Evolutionary conservation across 2,113 vertebrate genomes (phyloP).

Genomic region (Origma solitaria): DNA sequence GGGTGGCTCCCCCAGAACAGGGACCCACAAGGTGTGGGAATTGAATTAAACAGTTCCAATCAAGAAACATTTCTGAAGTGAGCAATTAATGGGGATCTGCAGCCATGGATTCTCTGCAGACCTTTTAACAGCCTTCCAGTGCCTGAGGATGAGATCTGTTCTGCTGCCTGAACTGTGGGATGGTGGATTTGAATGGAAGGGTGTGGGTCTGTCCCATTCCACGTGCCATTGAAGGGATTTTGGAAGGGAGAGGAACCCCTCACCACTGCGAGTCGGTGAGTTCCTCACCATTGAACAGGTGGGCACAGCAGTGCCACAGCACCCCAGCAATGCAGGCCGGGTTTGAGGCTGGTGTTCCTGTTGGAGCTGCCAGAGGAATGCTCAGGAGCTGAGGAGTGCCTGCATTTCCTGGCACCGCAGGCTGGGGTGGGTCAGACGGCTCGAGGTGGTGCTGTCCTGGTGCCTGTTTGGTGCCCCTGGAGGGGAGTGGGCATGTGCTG

Average conservation of each 20-base stretch:
- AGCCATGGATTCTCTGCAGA: background rate
- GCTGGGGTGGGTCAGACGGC: background rate
- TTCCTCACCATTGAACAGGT: background rate
- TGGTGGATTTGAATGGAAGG: background rate
- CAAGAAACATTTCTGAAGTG: background rate
- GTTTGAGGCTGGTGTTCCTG: background rate
- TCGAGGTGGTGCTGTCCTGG: too few species aligned
- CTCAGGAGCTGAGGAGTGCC: background rate
- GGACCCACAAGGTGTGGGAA: background rate
- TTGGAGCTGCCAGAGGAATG: background rate
- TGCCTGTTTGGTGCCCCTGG: background rate
- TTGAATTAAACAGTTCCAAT: background rate
- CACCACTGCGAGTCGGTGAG: background rate
- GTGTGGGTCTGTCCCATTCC: background rate
- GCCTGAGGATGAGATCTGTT: background rate
- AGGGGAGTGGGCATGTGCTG: background rate
- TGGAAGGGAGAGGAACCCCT: background rate
- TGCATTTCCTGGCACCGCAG: background rate
- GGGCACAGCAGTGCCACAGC: background rate
- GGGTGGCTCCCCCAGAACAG: background rate
- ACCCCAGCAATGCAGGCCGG: background rate
- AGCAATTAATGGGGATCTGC: background rate
- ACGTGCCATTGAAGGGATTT: background rate
- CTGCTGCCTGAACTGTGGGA: background rate
- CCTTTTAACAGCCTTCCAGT: background rate